Percentiles rank a stretch among this genome's conserved stretches.
These are phyloP conservation scores for Polyommatus icarus DNA, from an alignment of 2,888 invertebrate species.

Conservation along the genomic window DNA sequence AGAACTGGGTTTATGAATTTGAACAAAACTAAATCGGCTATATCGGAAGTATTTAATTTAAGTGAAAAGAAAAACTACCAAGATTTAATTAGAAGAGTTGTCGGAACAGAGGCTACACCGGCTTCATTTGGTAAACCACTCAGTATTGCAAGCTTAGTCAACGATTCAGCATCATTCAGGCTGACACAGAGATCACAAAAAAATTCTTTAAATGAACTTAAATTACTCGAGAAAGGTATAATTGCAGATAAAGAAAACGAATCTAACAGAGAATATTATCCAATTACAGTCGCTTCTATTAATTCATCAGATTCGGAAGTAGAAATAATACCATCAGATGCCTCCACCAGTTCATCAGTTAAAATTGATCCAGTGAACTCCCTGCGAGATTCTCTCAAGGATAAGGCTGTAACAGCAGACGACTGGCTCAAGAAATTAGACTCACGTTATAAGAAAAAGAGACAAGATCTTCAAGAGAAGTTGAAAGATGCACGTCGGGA, in stretches of 20 bases:
- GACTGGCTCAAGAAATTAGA: conserved; percentile 79
- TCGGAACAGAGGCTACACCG: conserved; percentile 53
- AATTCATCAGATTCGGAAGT: conserved; percentile 73
- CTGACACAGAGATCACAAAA: conserved; percentile 61
- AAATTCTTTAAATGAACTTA: conserved; percentile 62
- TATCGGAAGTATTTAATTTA: conserved; percentile 77
- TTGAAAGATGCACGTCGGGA: conserved; percentile 71
- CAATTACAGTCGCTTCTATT: conserved; percentile 69
- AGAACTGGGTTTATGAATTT: conserved; percentile 56
- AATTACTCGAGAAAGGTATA: conserved; percentile 57
- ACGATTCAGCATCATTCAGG: conserved; percentile 62
- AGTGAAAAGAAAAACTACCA: conserved; percentile 80
- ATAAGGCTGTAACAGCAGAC: conserved; percentile 68
- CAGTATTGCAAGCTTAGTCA: conserved; percentile 60
- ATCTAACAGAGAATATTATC: conserved; percentile 62
- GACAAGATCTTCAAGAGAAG: conserved; percentile 63
- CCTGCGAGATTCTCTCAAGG: conserved; percentile 78
- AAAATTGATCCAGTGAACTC: conserved; percentile 76
- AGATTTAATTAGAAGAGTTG: conserved; percentile 72
- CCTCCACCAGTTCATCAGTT: conserved; percentile 64
- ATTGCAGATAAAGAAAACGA: conserved; percentile 55
- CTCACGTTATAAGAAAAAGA: conserved; percentile 68
- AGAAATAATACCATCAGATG: conserved; percentile 66
- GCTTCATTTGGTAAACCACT: conserved; percentile 49
- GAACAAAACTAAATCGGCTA: conserved; percentile 61